A percentile compares a stretch with the other conserved stretches of the same genome.
These are phyloP conservation scores for Drosophila tani DNA, from an alignment of 1,140 invertebrate species.

Conservation along the genomic window DNA sequence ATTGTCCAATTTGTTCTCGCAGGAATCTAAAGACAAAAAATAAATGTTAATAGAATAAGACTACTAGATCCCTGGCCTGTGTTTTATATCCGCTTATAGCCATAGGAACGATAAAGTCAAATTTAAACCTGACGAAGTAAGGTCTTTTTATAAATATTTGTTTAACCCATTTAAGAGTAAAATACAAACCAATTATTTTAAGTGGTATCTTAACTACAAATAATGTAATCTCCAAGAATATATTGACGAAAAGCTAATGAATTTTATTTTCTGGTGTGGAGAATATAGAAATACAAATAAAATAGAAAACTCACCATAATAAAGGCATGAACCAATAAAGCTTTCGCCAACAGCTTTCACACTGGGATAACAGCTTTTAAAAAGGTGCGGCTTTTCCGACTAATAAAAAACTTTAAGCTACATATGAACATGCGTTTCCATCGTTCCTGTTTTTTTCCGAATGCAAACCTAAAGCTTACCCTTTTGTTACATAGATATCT, in stretches of 20 bases:
- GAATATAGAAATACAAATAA: not conserved
- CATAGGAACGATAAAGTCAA: too few species aligned
- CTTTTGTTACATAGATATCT: not conserved
- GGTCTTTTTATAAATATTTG: not conserved
- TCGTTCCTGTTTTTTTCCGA: not conserved
- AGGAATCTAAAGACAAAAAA: too few species aligned
- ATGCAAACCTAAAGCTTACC: not conserved
- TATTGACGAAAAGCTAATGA: too few species aligned
- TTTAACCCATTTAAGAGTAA: too few species aligned
- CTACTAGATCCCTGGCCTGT: too few species aligned
- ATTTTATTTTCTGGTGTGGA: not conserved
- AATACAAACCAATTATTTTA: too few species aligned
- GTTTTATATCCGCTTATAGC: too few species aligned
- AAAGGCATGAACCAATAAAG: conserved; percentile 45
- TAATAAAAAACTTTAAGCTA: conserved; percentile 27
- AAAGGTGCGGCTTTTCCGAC: not conserved
- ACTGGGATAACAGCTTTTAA: conserved; percentile 2
- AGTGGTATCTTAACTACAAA: too few species aligned
- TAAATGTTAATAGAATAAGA: too few species aligned
- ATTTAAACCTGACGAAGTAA: not conserved
- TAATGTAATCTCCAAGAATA: too few species aligned
- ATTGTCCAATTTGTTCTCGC: too few species aligned
- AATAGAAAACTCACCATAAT: conserved; percentile 21
- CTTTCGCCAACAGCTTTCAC: conserved; percentile 20
- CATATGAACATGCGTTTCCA: conserved; percentile 10